Evolutionary conservation across 2,113 vertebrate species (phyloP).

Genomic region (Eubucco bourcierii): DNA sequence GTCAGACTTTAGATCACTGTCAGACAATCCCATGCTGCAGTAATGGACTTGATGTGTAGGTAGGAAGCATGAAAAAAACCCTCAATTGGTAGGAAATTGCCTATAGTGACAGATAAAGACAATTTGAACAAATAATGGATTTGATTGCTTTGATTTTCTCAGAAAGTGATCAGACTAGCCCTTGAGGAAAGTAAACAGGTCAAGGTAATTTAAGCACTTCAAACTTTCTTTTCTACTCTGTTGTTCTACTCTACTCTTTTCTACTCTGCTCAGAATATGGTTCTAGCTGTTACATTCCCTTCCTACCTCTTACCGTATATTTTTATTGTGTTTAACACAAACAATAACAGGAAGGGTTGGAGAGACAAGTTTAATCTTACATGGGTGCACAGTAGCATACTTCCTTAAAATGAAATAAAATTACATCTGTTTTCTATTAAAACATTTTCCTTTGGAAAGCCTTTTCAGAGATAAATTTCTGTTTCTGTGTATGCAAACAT

Average conservation of each 20-base stretch:
- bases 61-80: not conserved
- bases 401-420: not conserved
- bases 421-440: not conserved
- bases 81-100: not conserved
- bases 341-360: not conserved
- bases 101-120: not conserved
- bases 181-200: not conserved
- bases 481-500: not conserved
- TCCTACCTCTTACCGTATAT: not conserved
- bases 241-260: too few relatives aligned
- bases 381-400: not conserved
- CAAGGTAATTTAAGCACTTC: not conserved
- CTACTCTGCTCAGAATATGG: not conserved
- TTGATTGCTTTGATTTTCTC: not conserved
- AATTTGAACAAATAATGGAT: not conserved
- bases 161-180: not conserved
- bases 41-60: not conserved
- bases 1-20: not conserved
- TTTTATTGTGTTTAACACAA: not conserved
- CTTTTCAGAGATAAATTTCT: not conserved
- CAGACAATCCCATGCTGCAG: not conserved
- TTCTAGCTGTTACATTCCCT: not conserved
- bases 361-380: not conserved
- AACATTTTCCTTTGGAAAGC: not conserved
- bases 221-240: not conserved